Evolutionary conservation across 2,113 vertebrate species (phyloP).

Genomic region (Mormoops blainvillei): DNA sequence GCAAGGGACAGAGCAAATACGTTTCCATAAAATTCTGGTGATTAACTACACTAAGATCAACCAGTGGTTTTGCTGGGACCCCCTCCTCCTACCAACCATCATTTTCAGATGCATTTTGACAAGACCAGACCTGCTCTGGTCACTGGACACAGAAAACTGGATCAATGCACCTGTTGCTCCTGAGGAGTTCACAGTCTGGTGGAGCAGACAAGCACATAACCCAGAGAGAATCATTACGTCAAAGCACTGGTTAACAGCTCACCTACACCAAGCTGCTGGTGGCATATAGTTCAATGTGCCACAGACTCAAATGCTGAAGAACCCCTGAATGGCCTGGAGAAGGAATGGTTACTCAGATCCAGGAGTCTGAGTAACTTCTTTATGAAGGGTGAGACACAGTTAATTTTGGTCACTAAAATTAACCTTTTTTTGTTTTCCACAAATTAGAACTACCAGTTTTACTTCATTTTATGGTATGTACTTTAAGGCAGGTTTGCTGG

Average conservation of each 20-base stretch:
- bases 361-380: neutral
- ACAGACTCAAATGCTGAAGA: neutral
- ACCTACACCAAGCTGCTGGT: neutral
- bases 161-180: neutral
- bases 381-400: neutral
- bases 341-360: neutral
- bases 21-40: neutral
- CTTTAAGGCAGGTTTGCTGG: neutral
- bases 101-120: neutral
- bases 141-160: neutral
- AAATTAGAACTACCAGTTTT: neutral
- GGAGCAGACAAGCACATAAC: neutral
- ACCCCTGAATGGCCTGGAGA: neutral
- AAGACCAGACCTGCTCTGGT: neutral
- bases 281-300: rapidly evolving
- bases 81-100: neutral
- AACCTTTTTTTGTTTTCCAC: neutral
- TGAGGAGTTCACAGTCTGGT: neutral
- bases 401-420: neutral
- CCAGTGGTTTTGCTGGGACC: neutral
- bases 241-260: rapidly evolving
- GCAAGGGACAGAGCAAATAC: neutral
- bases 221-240: neutral
- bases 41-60: neutral
- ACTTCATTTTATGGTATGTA: neutral